These are phyloP conservation scores for Hipposideros larvatus DNA, from an alignment of 2,797 vertebrate species.

Conservation along the genomic window DNA sequence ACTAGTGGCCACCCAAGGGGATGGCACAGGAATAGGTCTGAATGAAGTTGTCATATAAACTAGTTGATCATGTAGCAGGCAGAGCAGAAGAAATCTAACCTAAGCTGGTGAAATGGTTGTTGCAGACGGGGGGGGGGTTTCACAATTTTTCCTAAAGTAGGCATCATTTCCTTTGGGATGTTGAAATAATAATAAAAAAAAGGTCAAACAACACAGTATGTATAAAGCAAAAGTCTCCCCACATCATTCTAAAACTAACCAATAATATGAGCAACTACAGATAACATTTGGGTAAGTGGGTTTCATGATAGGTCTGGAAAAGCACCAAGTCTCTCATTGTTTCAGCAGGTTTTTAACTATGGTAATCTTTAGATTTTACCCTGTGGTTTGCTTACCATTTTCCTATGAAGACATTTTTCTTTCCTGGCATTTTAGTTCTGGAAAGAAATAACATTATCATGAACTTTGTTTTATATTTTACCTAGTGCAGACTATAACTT, in stretches of 20 bases:
- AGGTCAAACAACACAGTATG: neutral
- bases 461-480: neutral
- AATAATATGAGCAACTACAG: neutral
- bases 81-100: neutral
- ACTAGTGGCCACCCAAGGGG: neutral
- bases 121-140: neutral
- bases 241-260: neutral
- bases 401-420: neutral
- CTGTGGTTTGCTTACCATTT: neutral
- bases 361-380: neutral
- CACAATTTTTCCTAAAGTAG: neutral
- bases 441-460: neutral
- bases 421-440: neutral
- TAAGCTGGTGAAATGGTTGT: neutral
- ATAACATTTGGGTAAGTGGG: neutral
- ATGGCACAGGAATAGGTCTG: neutral
- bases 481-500: neutral
- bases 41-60: neutral
- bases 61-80: neutral
- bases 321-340: neutral
- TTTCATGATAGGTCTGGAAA: neutral
- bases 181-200: neutral
- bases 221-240: neutral
- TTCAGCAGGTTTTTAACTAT: neutral
- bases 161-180: neutral